Evolutionary conservation across 2,797 vertebrate species (phyloP), one percentile per base, ranked within the genome.

Genomic region (Diplodus sargus): DNA sequence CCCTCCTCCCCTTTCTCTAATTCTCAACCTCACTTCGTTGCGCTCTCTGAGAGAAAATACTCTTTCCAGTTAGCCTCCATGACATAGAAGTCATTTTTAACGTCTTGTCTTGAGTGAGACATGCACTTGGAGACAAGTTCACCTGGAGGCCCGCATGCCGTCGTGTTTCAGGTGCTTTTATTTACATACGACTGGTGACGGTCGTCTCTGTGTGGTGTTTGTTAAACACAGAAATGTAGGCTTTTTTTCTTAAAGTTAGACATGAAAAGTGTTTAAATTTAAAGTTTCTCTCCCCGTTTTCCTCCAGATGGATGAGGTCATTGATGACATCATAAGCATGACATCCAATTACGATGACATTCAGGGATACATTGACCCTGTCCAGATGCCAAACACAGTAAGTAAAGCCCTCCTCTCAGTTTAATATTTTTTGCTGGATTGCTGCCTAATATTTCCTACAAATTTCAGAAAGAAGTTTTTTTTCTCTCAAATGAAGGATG

Each of bases 311-410:
- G 98, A 98, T 76, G 97, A 97, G 18, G 97, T 99, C 76, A 97
- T 99, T 5, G 98, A 99, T 94, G 96, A 98, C 94, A 98, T 99
- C 86, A 98, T 99, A 94, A 96, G 97, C 82, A 93, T 99, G 95
- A 94, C 95, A 91, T 96, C 96, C 73, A 96, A 91, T 85, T 96
- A 95, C 10, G 97, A 98, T 76, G 97, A 98, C 0, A 94, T 98
- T 76, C 96, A 97, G 83, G 95, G 95, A 66, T 99, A 97, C 79
- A 95, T 96, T 87, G 98, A 98, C 77, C 94, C 97, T 0, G 91
- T 97, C 56, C 97, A 97, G 90, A 97, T 98, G 97, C 96, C 98
- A 88, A 99, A 98, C 91, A 99, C 97, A 48, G 98, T 99, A 89
- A 96, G 97, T 86, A 63, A 47, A 86, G 45, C 22, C 16, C 25